Evolutionary conservation across 2,888 invertebrate species (phyloP).

Genomic region (Ormyrus labotus): DNA sequence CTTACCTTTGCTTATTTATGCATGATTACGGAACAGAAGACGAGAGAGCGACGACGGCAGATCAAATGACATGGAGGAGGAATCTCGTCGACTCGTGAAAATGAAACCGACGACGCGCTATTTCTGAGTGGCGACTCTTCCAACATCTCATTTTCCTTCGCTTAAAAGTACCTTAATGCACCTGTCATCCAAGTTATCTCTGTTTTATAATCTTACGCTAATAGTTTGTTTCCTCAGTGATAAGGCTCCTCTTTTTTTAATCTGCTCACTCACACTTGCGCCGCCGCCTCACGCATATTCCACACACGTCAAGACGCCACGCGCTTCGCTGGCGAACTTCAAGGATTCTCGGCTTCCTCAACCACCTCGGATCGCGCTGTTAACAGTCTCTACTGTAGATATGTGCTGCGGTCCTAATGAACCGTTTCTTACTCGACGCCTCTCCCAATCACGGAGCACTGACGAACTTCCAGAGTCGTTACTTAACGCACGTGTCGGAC

Average conservation of each 20-base stretch:
- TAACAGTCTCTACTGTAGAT: neutral
- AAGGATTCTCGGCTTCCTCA: constrained; percentile 42
- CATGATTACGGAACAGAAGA: no score
- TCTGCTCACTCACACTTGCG: constrained; percentile 28
- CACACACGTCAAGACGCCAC: constrained; percentile 41
- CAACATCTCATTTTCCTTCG: constrained; percentile 61
- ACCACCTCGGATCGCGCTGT: neutral
- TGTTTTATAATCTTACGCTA: constrained; percentile 68
- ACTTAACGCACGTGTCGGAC: neutral
- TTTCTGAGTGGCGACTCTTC: constrained; percentile 55
- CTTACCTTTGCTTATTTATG: no score
- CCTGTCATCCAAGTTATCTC: constrained; percentile 62
- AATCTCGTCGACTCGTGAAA: neutral
- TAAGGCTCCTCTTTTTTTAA: constrained; percentile 62
- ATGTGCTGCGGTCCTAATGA: no score
- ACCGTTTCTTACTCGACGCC: neutral
- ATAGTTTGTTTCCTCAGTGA: constrained; percentile 73
- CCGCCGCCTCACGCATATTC: neutral
- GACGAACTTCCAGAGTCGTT: constrained; percentile 18
- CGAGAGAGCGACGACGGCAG: neutral
- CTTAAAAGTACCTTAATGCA: constrained; percentile 56
- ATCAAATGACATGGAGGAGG: constrained; percentile 29
- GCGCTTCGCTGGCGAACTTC: constrained; percentile 44
- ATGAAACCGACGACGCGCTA: constrained; percentile 31
- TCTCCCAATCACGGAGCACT: neutral